Conservation (phyloP, 37 sponge, comb jelly and placozoan species). For the Eunapius fragilis region DNA sequence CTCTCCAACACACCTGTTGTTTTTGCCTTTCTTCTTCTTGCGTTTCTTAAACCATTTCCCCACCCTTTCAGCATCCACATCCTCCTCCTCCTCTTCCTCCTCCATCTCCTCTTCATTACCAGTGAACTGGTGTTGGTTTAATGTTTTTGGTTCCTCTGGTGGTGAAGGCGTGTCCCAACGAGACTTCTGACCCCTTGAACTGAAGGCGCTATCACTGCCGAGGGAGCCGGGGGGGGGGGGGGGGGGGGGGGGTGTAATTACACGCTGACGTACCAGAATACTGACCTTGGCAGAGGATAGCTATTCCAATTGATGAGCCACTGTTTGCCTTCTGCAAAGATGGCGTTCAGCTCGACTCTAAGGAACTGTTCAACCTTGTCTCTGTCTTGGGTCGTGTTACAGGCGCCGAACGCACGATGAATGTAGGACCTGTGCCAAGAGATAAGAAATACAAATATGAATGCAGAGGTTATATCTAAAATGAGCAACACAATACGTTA, state of each 20-base stretch:
- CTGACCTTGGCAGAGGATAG: constrained; percentile 81
- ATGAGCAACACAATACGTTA: too few relatives aligned
- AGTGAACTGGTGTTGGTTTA: neutral
- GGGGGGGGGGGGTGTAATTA: too few relatives aligned
- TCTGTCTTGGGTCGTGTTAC: constrained; percentile 50
- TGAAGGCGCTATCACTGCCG: neutral
- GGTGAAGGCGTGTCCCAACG: constrained; percentile 84
- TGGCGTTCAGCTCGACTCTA: constrained; percentile 45
- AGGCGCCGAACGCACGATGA: constrained; percentile 58
- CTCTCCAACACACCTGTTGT: constrained; percentile 22
- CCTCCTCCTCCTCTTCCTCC: constrained; percentile 3
- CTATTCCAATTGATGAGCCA: constrained; percentile 79
- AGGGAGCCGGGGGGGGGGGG: too few relatives aligned
- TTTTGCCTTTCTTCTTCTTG: constrained; percentile 29
- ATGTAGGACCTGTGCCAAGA: constrained; percentile 60
- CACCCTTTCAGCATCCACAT: neutral
- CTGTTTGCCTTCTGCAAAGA: constrained; percentile 57
- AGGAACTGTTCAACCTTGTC: constrained; percentile 62
- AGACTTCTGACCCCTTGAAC: constrained; percentile 15
- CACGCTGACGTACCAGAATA: neutral
- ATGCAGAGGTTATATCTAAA: too few relatives aligned
- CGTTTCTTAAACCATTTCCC: constrained; percentile 12
- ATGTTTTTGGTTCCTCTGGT: neutral
- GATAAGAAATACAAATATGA: too few relatives aligned
- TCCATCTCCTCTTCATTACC: neutral